Conservation (phyloP, 2,113 vertebrate species). For the Rattus rattus region DNA sequence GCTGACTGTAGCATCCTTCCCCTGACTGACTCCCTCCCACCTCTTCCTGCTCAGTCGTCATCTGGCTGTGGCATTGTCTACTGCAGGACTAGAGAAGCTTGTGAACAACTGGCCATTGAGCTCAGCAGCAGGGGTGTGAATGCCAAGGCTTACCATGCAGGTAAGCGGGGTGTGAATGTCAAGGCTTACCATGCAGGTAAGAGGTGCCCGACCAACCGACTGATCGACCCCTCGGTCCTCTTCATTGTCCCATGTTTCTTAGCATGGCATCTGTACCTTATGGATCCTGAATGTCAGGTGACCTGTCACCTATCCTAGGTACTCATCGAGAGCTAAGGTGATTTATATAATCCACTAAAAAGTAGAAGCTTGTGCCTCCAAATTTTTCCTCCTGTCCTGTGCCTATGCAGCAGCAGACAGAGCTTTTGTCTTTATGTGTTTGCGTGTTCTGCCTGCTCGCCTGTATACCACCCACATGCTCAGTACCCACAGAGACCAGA, state of each 20-base stretch:
- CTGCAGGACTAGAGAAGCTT: constrained; percentile 95
- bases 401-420: not conserved
- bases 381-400: not conserved
- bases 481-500: not conserved
- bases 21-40: not conserved
- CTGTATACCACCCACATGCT: not conserved
- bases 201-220: not conserved
- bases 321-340: not conserved
- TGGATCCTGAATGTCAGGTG: not conserved
- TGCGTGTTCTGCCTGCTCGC: not conserved
- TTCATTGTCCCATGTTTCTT: not conserved
- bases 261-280: not conserved
- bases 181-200: constrained; percentile 98
- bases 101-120: constrained; percentile 94
- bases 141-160: constrained; percentile 97
- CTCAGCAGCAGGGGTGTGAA: constrained; percentile 92
- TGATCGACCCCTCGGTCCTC: fast-evolving
- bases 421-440: not conserved
- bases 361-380: not conserved
- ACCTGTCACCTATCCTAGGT: not conserved
- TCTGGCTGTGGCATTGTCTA: constrained; percentile 96
- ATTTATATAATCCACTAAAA: not conserved
- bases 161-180: constrained; percentile 92
- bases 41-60: constrained; percentile 80
- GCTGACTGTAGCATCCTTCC: not conserved